Evolutionary conservation across 2,113 vertebrate species (phyloP), one percentile per base, ranked within the genome.

Genomic region (Neofelis nebulosa): DNA sequence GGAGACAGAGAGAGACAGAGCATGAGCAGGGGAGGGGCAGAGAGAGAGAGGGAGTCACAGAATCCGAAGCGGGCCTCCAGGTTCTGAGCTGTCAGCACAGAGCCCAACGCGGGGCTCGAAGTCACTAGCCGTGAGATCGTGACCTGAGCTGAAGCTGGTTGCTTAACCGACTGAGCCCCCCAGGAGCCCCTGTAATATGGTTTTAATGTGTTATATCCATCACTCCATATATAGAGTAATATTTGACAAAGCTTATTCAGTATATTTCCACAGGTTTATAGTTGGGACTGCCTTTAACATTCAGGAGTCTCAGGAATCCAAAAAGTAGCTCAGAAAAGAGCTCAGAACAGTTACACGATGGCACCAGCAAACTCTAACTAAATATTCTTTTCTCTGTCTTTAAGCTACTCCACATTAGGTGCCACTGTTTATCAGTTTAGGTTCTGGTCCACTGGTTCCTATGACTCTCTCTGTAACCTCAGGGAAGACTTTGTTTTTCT

Each of bases 401-500:
- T 9, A 31, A 61, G 13, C 48, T 12, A 23, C 69, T 86, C 52
- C 50, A 48, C 9, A 31, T 27, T 3, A 41, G 78, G 69, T 29
- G 7, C 9, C 23, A 1, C 2, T 50, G 63, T 33, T 25, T 11
- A 5, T 3, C 0, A 1, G n/a, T 0, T n/a, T 36, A 23, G 19
- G 38, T 55, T 88, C 33, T 66, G 76, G 29, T 76, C 45, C 21
- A 11, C 50, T 3, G 33, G 38, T n/a, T 88, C 57, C 19, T 11
- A 0, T 21, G 85, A 79, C 80, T 63, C 71, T 18, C 4, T 0
- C 33, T 23, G 45, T 48, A 33, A 29, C 45, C 57, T 92, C n/a
- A 38, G 31, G 66, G 27, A 14, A 65, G 71, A 52, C 50, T 80
- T 94, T n/a, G 27, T 31, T 79, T 68, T 71, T n/a, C 65, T 14